Evolutionary conservation across 92 coral and sea anemone species (phyloP), one percentile per base, ranked within the genome.

Genomic region (Desmophyllum pertusum): DNA sequence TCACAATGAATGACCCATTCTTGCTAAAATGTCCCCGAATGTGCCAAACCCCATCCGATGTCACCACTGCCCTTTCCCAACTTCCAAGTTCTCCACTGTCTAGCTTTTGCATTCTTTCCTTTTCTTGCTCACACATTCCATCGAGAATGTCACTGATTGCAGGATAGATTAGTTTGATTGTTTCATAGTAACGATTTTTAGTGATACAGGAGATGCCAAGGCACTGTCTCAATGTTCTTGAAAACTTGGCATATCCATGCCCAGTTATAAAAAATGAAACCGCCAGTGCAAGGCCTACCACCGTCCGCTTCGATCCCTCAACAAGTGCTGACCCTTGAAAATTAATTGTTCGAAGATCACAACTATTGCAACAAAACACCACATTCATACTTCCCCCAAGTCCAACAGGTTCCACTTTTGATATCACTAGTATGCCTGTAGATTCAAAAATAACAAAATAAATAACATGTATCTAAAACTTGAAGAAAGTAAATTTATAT

Each of bases 31-130:
- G n/a, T n/a, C 55, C 73, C 82, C 81, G 52, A 15, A 78, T 88
- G 50, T 84, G 91, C 88, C 85, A 83, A 13, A 88, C 88, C 35
- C 91, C 91, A 83, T 88, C 88, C 23, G 88, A 88, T 13, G 91
- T 83, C 40, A 83, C 91, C 13, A 83, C 91, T 40, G 81, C 91
- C 36, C 84, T 39, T 37, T 68, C 8, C 84, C 87, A 88, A 42
- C 87, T 67, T 29, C 88, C 88, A 65, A 82, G 2, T 25, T 71
- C 64, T 13, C 36, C 79, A 31, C 10, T n/a, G n/a, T n/a, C n/a
- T n/a, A n/a, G n/a, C n/a, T n/a, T n/a, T 31, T 62, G 5, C 68
- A 23, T n/a, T 62, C 35, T 31, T 62, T 31, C 88, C 83, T 88
- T 31, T 88, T n/a, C n/a, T n/a, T n/a, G n/a, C n/a, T n/a, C n/a